These are phyloP conservation scores for Aphrophora alni DNA, from an alignment of 2,888 invertebrate species.

Conservation along the genomic window DNA sequence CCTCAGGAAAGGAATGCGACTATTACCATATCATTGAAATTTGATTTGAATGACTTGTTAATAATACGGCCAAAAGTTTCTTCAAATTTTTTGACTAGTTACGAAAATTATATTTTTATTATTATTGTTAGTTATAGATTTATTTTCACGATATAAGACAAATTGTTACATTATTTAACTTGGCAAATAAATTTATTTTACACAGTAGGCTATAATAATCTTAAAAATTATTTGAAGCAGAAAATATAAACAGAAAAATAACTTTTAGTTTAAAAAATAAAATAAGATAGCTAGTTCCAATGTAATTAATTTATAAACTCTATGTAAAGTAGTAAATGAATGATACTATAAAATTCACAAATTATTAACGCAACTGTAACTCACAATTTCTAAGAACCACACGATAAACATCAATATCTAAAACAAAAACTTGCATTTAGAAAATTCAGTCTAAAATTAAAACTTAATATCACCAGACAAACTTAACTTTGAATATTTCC, in stretches of 20 bases:
- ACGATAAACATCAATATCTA: neutral
- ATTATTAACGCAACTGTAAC: neutral
- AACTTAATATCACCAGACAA: neutral
- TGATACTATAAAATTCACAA: neutral
- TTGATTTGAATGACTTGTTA: slow-evolving; percentile 23
- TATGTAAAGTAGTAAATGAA: no score
- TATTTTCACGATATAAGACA: neutral
- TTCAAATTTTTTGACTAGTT: neutral
- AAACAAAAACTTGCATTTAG: neutral
- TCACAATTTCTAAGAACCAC: neutral
- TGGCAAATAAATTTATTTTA: neutral
- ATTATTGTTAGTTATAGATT: neutral
- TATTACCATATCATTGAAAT: slow-evolving; percentile 57
- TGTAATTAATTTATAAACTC: no score
- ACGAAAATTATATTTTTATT: neutral
- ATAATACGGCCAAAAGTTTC: neutral
- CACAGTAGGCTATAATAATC: neutral
- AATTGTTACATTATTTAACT: neutral
- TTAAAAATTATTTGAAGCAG: neutral
- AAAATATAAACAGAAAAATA: neutral
- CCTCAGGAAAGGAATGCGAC: slow-evolving; percentile 62
- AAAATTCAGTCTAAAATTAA: slow-evolving; percentile 1
- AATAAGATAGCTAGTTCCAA: neutral
- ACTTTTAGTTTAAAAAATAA: neutral
- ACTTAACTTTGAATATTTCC: slow-evolving; percentile 2